phyloP scores from a whole-genome alignment of 2,113 vertebrate genomes.

The Sprattus sprattus region DNA sequence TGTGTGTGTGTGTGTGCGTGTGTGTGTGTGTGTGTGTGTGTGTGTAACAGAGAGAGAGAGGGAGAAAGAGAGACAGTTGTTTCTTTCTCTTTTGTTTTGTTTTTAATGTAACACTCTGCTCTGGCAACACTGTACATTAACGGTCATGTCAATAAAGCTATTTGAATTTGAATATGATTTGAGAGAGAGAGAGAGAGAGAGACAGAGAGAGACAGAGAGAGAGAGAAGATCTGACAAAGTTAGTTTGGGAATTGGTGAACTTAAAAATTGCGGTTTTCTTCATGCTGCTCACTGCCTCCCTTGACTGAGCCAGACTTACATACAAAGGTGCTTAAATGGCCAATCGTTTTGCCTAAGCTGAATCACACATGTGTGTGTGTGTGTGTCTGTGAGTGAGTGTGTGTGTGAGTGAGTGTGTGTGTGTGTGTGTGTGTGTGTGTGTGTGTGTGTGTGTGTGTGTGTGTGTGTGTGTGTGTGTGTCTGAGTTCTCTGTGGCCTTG shows the following conservation, averaged over 20 bases:
- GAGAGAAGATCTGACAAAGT: background rate
- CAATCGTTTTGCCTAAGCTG: background rate
- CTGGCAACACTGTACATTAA: too few relatives aligned
- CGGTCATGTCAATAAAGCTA: too few relatives aligned
- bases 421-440: too few relatives aligned
- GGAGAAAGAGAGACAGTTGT: too few relatives aligned
- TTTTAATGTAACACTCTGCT: too few relatives aligned
- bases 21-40: too few relatives aligned
- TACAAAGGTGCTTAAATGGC: background rate
- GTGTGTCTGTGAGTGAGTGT: too few relatives aligned
- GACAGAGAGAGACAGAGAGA: background rate
- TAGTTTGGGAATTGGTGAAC: background rate
- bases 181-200: background rate
- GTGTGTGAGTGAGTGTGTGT: too few relatives aligned
- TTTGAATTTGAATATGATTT: background rate
- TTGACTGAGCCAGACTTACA: background rate
- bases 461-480: constrained; percentile 8
- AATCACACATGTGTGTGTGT: background rate
- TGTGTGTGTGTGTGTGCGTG: too few relatives aligned
- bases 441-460: background rate
- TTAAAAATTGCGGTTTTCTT: background rate
- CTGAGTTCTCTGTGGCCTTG: constrained; percentile 10
- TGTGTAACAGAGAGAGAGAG: too few relatives aligned
- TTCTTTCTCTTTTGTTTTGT: too few relatives aligned
- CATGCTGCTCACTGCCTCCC: background rate